Evolutionary conservation across 64 coral and sea anemone genomes (phyloP).

Genomic region (Montipora sp.): DNA sequence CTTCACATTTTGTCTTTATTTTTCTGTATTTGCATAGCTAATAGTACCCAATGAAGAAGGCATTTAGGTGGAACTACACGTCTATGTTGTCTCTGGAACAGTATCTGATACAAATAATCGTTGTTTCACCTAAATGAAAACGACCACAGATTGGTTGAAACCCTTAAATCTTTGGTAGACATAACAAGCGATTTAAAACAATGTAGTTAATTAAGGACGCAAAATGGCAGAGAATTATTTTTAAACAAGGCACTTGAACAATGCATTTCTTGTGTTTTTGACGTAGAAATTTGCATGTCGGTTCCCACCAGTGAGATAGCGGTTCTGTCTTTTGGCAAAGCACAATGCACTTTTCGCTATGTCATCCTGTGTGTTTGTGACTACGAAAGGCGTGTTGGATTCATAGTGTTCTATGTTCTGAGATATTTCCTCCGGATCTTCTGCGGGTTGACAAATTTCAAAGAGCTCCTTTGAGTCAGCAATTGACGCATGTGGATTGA

Average conservation of each 20-base stretch:
- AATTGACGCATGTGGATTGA: slow-evolving; percentile 49
- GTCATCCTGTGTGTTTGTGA: not conserved
- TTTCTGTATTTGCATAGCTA: not conserved
- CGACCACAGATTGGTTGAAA: not conserved
- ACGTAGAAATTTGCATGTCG: slow-evolving; percentile 30
- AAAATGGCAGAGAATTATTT: not conserved
- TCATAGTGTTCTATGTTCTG: not conserved
- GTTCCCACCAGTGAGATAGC: not conserved
- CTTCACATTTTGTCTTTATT: too few species aligned
- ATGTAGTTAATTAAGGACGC: not conserved
- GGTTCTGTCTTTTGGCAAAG: not conserved
- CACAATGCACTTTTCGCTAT: not conserved
- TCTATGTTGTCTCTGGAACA: not conserved
- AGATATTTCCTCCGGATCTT: slow-evolving; percentile 13
- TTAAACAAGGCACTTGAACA: slow-evolving; percentile 22
- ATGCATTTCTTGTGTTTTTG: slow-evolving; percentile 14
- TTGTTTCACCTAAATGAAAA: not conserved
- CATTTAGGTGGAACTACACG: not conserved
- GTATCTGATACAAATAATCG: not conserved
- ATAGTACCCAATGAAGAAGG: not conserved
- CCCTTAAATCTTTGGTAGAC: not conserved
- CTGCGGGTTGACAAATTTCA: not conserved
- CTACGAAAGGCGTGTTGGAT: not conserved
- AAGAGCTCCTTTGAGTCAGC: slow-evolving; percentile 9
- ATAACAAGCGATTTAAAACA: slow-evolving; percentile 3